Percentiles rank a stretch among this genome's conserved stretches.
Evolutionary conservation across 2,888 invertebrate genomes (phyloP).

Genomic region (Tetranychus piercei): DNA sequence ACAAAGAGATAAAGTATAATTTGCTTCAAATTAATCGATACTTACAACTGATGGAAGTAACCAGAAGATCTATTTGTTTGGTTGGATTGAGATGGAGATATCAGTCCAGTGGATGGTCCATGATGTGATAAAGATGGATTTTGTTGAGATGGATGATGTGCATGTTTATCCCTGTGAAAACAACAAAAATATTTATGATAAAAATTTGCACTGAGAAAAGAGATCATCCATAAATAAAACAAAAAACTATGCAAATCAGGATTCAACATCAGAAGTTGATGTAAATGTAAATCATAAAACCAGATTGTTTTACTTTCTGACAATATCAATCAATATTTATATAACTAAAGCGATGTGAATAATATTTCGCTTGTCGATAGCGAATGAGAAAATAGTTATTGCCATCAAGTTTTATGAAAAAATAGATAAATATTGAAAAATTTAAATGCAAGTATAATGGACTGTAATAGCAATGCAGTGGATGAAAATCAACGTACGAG

Average conservation of each 20-base stretch:
- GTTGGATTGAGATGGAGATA: neutral
- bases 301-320: too few species aligned
- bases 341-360: too few species aligned
- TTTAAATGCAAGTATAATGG: neutral
- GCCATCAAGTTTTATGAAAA: neutral
- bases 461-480: neutral
- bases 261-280: too few species aligned
- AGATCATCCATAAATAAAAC: neutral
- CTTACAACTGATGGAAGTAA: neutral
- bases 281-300: too few species aligned
- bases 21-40: neutral
- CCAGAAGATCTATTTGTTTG: neutral
- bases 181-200: neutral
- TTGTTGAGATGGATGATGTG: neutral
- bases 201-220: neutral
- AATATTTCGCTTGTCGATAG: too few species aligned
- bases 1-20: too few species aligned
- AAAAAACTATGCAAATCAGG: neutral
- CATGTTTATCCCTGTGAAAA: neutral
- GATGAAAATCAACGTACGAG: neutral
- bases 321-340: too few species aligned
- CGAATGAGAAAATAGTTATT: neutral
- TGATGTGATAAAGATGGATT: neutral
- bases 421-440: neutral
- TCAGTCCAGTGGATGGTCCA: neutral